Percentiles rank a stretch among this genome's conserved stretches.
These are phyloP conservation scores for Betta splendens DNA, from an alignment of 2,797 vertebrate species.

Conservation along the genomic window DNA sequence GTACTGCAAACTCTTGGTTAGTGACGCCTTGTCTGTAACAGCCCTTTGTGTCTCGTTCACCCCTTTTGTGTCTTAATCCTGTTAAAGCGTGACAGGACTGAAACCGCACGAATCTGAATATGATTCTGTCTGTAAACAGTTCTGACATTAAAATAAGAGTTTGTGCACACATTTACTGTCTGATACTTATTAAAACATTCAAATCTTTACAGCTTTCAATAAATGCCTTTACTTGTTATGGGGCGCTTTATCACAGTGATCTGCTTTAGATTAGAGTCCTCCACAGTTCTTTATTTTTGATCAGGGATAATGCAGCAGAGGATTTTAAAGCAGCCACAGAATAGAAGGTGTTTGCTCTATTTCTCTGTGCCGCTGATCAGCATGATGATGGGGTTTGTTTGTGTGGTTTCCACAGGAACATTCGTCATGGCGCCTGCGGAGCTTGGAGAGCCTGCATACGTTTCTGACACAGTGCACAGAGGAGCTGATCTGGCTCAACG, in stretches of 20 bases:
- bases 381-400: conserved; percentile 46
- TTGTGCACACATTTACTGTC: not conserved
- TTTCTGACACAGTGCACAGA: conserved; percentile 93
- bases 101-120: conserved; percentile 38
- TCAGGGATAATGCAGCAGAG: no score
- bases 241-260: no score
- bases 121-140: no score
- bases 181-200: not conserved
- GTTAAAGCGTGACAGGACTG: conserved; percentile 51
- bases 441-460: conserved; percentile 90
- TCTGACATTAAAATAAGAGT: no score
- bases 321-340: no score
- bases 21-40: conserved; percentile 44
- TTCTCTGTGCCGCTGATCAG: conserved; percentile 35
- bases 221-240: not conserved
- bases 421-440: conserved; percentile 91
- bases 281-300: not conserved
- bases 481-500: conserved; percentile 98
- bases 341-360: not conserved
- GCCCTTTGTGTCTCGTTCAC: conserved; percentile 37
- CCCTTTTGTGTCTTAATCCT: conserved; percentile 55
- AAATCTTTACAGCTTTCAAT: not conserved
- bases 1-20: conserved; percentile 96
- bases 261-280: not conserved
- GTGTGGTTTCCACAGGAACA: conserved; percentile 86